Evolutionary conservation across 1,140 invertebrate species (phyloP).

Genomic region (Eubasilissa regina): DNA sequence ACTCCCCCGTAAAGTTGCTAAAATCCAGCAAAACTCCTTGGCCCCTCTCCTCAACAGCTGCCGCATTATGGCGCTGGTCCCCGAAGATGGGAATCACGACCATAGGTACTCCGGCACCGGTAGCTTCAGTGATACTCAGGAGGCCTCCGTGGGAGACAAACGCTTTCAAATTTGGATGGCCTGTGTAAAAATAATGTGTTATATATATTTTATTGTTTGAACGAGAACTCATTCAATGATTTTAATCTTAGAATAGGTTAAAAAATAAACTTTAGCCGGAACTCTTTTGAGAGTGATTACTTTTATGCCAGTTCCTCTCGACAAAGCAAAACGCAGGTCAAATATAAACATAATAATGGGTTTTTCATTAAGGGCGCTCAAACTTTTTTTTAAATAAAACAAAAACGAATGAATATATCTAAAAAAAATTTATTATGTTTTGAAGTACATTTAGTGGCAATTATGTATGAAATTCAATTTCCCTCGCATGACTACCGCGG

Average conservation of each 20-base stretch:
- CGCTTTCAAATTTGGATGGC: conserved; percentile 35
- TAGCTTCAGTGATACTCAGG: conserved; percentile 67
- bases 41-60: conserved; percentile 62
- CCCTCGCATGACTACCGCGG: too few species aligned
- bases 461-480: too few species aligned
- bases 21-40: conserved; percentile 61
- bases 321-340: too few species aligned
- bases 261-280: background rate
- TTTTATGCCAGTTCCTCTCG: too few species aligned
- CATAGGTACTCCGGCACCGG: conserved; percentile 62
- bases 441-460: too few species aligned
- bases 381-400: too few species aligned
- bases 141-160: conserved; percentile 75
- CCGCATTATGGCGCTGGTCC: conserved; percentile 69
- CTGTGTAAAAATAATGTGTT: background rate
- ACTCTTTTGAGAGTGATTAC: background rate
- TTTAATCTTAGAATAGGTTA: background rate
- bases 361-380: too few species aligned
- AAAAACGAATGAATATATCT: too few species aligned
- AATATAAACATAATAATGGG: too few species aligned
- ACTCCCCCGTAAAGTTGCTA: background rate
- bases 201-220: background rate
- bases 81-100: conserved; percentile 64
- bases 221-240: background rate
- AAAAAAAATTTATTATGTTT: too few species aligned